Evolutionary conservation across 1,140 invertebrate species (phyloP).

Genomic region (Zaprionus ornatus): DNA sequence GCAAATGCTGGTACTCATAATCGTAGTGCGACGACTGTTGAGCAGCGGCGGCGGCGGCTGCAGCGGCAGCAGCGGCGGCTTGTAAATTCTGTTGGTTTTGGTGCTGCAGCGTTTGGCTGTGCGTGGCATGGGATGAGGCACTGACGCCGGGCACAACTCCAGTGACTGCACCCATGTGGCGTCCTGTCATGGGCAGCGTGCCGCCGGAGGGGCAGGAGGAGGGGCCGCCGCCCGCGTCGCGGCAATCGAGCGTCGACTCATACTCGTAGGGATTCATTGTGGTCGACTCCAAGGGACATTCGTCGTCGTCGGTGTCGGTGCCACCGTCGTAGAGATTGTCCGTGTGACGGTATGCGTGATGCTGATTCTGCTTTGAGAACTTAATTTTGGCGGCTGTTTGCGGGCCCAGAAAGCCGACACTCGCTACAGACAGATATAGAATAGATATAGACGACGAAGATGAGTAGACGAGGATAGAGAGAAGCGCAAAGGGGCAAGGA

Average conservation of each 20-base stretch:
- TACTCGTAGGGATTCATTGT: slow-evolving; percentile 84
- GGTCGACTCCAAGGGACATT: slow-evolving; percentile 83
- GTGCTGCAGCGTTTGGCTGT: slow-evolving; percentile 79
- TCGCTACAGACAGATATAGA: slow-evolving; percentile 43
- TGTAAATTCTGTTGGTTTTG: slow-evolving; percentile 81
- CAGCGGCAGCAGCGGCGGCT: slow-evolving; percentile 60
- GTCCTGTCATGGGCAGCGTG: slow-evolving; percentile 68
- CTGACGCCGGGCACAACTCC: not conserved
- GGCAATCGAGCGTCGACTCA: slow-evolving; percentile 82
- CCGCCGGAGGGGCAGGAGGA: slow-evolving; percentile 28
- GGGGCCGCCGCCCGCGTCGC: slow-evolving; percentile 71
- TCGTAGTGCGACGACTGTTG: slow-evolving; percentile 72
- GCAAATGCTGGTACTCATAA: slow-evolving; percentile 77
- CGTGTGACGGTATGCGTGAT: slow-evolving; percentile 83
- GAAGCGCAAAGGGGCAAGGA: slow-evolving; percentile 10
- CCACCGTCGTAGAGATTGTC: slow-evolving; percentile 83
- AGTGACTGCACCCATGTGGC: slow-evolving; percentile 32
- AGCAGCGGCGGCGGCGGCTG: slow-evolving; percentile 38
- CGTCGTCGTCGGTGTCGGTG: slow-evolving; percentile 84
- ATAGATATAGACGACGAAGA: slow-evolving; percentile 17
- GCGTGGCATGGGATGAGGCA: slow-evolving; percentile 28
- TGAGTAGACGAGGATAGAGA: slow-evolving; percentile 4
- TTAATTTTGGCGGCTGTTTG: slow-evolving; percentile 83
- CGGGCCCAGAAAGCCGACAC: slow-evolving; percentile 60
- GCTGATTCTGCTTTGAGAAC: slow-evolving; percentile 83